Evolutionary conservation across 1,140 invertebrate genomes (phyloP).

Genomic region (Trichonephila clavata): DNA sequence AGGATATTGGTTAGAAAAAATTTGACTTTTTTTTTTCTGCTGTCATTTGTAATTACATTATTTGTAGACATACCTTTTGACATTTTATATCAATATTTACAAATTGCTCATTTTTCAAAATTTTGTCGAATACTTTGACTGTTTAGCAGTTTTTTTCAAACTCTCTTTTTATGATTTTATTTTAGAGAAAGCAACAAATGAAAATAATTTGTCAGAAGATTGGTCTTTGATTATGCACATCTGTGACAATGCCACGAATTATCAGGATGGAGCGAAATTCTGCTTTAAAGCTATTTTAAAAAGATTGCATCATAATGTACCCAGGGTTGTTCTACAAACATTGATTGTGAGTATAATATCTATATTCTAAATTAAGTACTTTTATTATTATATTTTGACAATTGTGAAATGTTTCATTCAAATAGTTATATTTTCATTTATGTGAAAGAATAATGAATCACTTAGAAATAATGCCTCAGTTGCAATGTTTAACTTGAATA

Average conservation of each 20-base stretch:
- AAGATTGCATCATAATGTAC: conserved; percentile 92
- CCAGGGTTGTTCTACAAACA: conserved; percentile 95
- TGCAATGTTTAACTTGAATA: no score
- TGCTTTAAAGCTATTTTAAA: conserved; percentile 93
- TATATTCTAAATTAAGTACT: not conserved
- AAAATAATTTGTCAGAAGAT: conserved; percentile 94
- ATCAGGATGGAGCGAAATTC: conserved; percentile 88
- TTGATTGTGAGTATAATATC: conserved; percentile 86
- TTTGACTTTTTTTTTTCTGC: not conserved
- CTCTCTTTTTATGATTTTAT: not conserved
- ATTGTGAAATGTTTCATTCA: no score
- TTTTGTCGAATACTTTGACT: no score
- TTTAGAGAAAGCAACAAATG: conserved; percentile 94
- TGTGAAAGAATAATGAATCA: no score
- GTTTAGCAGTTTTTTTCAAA: no score
- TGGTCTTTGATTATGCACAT: conserved; percentile 97
- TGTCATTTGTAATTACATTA: conserved; percentile 11
- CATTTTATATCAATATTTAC: no score
- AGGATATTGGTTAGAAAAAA: conserved; percentile 29
- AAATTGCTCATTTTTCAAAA: no score
- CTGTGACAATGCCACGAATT: conserved; percentile 92
- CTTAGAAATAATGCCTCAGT: no score
- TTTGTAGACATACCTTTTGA: not conserved
- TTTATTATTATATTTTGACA: no score
- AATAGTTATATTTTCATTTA: no score